Percentiles rank a stretch among this genome's conserved stretches.
phyloP scores from a whole-genome alignment of 1,140 invertebrate genomes.

The Dufourea novaeangliae region DNA sequence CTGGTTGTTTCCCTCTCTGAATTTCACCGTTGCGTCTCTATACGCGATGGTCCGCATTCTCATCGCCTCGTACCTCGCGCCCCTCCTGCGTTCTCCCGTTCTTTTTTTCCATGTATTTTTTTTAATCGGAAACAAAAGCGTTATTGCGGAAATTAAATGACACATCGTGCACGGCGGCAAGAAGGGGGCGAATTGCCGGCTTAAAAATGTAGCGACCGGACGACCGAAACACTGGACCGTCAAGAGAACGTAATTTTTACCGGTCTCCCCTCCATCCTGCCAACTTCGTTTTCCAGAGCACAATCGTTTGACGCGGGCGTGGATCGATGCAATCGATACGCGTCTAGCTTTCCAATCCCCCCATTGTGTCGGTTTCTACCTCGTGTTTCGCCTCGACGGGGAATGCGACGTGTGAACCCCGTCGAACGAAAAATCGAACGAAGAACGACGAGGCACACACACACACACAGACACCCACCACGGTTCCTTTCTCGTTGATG shows the following conservation, averaged over 20 bases:
- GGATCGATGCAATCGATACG: slow-evolving; percentile 27
- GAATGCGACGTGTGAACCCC: background rate
- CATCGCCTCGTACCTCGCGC: slow-evolving; percentile 48
- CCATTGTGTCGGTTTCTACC: background rate
- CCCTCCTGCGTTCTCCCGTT: background rate
- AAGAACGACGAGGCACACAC: too few species aligned
- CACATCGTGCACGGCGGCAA: slow-evolving; percentile 54
- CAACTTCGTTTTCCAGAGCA: too few species aligned
- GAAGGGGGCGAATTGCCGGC: slow-evolving; percentile 61
- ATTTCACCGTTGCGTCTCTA: slow-evolving; percentile 40
- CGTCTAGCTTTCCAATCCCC: background rate
- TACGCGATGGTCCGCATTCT: slow-evolving; percentile 44
- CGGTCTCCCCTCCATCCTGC: too few species aligned
- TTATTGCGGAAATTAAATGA: slow-evolving; percentile 81
- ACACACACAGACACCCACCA: too few species aligned
- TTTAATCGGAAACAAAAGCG: slow-evolving; percentile 78
- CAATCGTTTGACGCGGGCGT: slow-evolving; percentile 17
- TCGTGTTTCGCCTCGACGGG: background rate
- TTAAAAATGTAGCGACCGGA: slow-evolving; percentile 51
- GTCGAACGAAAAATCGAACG: too few species aligned
- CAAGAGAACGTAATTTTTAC: slow-evolving; percentile 29
- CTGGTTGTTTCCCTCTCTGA: slow-evolving; percentile 27
- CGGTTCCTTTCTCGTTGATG: background rate
- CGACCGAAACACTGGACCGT: slow-evolving; percentile 21
- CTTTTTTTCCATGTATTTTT: slow-evolving; percentile 23